phyloP scores from a whole-genome alignment of 2,888 invertebrate species.

The Clusia tigrina region DNA sequence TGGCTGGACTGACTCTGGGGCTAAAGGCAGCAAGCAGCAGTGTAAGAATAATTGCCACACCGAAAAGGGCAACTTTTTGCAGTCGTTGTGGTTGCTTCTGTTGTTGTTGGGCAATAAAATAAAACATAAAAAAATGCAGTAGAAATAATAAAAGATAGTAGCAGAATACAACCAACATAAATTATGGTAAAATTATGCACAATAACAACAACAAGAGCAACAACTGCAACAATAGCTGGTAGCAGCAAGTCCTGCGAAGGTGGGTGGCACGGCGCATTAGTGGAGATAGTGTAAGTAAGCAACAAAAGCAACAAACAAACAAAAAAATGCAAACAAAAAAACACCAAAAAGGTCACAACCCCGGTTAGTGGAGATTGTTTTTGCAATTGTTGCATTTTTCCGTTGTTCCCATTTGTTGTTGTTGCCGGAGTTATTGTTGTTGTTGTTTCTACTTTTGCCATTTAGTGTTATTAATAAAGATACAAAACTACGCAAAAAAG shows the following conservation, averaged over 20 bases:
- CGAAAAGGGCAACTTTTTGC: conserved; percentile 7
- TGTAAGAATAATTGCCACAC: background rate
- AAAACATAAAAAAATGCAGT: background rate
- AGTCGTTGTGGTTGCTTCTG: conserved; percentile 14
- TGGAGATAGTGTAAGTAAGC: background rate
- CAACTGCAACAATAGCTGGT: background rate
- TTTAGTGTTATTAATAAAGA: conserved; percentile 32
- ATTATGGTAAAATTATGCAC: conserved; percentile 10
- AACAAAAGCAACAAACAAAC: background rate
- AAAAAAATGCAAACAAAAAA: background rate
- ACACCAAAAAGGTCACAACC: conserved; percentile 8
- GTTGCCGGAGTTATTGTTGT: conserved; percentile 32
- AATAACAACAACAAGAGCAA: conserved; percentile 8
- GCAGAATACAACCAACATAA: background rate
- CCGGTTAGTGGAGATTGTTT: conserved; percentile 12
- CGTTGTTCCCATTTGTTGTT: no score
- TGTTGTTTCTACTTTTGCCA: conserved; percentile 28
- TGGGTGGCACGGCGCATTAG: background rate
- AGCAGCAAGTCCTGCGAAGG: background rate
- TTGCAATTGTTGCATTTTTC: conserved; percentile 24
- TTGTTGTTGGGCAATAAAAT: background rate
- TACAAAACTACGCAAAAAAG: background rate
- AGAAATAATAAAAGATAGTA: conserved; percentile 3
- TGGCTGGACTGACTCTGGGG: no score
- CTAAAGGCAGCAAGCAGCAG: background rate